Conservation (phyloP, 37 sponge, comb jelly and placozoan genomes). For the Spongilla lacustris region DNA sequence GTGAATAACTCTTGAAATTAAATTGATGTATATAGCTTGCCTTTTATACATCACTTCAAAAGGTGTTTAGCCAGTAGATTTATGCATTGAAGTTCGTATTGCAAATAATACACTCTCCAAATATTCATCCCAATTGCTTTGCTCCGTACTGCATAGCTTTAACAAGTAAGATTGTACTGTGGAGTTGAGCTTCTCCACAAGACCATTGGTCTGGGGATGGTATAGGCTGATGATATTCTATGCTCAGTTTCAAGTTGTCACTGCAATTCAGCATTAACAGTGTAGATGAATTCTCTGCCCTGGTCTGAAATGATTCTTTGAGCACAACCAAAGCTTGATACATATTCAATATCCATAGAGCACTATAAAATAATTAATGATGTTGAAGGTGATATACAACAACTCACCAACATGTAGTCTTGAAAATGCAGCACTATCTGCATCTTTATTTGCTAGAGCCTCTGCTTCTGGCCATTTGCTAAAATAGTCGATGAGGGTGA, state of each 20-base stretch:
- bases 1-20: background rate
- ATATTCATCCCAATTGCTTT: constrained; percentile 34
- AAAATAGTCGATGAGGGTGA: constrained; percentile 44
- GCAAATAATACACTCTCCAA: constrained; percentile 25
- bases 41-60: constrained; percentile 26
- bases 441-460: constrained; percentile 23
- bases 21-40: background rate
- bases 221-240: background rate
- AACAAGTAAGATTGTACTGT: constrained; percentile 17
- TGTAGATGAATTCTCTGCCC: constrained; percentile 39
- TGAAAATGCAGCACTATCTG: constrained; percentile 20
- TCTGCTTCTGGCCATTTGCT: constrained; percentile 58
- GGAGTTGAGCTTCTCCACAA: constrained; percentile 39
- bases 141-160: background rate
- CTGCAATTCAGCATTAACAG: constrained; percentile 1
- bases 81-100: constrained; percentile 11
- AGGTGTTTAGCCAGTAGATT: constrained; percentile 19
- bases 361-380: background rate
- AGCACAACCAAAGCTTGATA: constrained; percentile 26
- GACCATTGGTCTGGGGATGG: constrained; percentile 52
- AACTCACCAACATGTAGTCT: constrained; percentile 3
- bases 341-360: too few relatives aligned
- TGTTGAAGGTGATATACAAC: background rate
- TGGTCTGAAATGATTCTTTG: constrained; percentile 27
- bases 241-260: background rate